Conservation (phyloP, 2,113 vertebrate genomes). For the Platysteira castanea region DNA sequence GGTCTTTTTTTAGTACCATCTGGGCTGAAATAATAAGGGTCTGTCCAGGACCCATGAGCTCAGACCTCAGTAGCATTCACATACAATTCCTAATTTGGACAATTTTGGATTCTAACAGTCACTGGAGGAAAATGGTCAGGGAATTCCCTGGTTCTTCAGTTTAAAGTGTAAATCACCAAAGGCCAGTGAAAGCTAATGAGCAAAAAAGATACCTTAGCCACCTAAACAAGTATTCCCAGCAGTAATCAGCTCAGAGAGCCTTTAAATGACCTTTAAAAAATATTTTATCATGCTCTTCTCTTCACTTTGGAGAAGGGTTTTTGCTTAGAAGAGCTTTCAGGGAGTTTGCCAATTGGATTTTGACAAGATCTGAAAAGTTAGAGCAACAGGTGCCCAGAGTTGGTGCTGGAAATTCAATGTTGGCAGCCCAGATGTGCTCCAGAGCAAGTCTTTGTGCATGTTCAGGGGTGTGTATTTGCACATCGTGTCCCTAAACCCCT, state of each 20-base stretch:
- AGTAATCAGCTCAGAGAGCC: not conserved
- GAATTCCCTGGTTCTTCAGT: not conserved
- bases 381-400: not conserved
- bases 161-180: not conserved
- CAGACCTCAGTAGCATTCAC: not conserved
- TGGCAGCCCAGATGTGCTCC: not conserved
- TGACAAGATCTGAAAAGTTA: not conserved
- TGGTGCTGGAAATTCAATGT: not conserved
- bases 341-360: not conserved
- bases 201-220: not conserved
- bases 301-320: not conserved
- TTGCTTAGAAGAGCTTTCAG: not conserved
- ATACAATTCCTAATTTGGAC: constrained; percentile 55
- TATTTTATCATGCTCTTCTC: fast-evolving
- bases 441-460: not conserved
- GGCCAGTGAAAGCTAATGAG: not conserved
- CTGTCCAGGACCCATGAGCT: not conserved
- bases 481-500: not conserved
- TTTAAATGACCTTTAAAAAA: not conserved
- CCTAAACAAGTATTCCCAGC: not conserved
- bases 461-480: not conserved
- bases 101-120: not conserved
- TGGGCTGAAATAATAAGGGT: constrained; percentile 11
- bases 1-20: constrained; percentile 33
- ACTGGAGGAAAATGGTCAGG: not conserved